Percentiles rank a stretch among this genome's conserved stretches.
Evolutionary conservation across 2,113 vertebrate species (phyloP).

Genomic region (Malurus elegans): DNA sequence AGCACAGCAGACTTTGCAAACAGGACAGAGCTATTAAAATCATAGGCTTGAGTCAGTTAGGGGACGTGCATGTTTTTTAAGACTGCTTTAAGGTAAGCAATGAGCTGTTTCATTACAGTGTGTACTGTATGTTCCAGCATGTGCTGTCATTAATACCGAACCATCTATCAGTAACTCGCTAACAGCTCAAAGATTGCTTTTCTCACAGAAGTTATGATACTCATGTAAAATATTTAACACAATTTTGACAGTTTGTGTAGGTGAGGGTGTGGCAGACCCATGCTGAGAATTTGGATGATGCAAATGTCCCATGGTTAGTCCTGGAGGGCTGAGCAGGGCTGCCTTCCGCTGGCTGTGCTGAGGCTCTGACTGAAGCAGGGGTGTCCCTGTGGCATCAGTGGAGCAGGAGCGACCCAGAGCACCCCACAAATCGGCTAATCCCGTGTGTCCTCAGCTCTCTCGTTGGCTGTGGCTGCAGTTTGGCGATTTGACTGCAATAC

Average conservation of each 20-base stretch:
- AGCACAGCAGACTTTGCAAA: background rate
- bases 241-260: background rate
- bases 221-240: background rate
- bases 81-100: background rate
- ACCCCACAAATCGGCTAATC: fast-evolving
- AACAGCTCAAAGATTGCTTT: background rate
- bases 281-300: background rate
- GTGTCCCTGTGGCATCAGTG: background rate
- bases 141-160: background rate
- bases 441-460: fast-evolving
- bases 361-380: background rate
- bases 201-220: background rate
- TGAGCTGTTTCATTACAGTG: background rate
- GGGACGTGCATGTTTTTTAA: background rate
- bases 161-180: background rate
- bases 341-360: background rate
- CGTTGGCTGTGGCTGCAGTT: fast-evolving
- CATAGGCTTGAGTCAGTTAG: background rate
- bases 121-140: background rate
- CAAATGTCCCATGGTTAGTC: background rate
- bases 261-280: background rate
- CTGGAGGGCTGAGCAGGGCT: background rate
- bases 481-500: background rate
- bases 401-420: background rate
- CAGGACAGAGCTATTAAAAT: background rate